Evolutionary conservation across 2,113 vertebrate species (phyloP).

Genomic region (Rafetus swinhoei): DNA sequence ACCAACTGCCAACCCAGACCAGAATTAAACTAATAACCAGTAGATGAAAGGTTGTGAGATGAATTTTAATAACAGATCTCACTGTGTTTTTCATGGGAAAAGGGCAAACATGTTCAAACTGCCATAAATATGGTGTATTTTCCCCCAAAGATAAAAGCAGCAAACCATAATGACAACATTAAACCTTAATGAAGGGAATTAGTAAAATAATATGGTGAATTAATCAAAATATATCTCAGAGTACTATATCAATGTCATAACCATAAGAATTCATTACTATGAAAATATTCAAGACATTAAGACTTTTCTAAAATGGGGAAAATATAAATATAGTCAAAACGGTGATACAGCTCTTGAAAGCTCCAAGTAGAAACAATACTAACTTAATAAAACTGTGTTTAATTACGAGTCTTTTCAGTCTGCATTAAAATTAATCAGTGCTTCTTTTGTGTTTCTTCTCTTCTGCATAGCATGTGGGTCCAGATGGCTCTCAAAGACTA

Average conservation of each 20-base stretch:
- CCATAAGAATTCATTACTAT: background rate
- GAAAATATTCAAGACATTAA: background rate
- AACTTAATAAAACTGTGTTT: slow-evolving; percentile 58
- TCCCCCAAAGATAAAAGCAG: background rate
- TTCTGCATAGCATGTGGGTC: slow-evolving; percentile 56
- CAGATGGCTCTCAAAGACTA: slow-evolving; percentile 71
- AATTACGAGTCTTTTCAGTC: slow-evolving; percentile 66
- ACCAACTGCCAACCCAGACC: background rate
- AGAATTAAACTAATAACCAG: background rate
- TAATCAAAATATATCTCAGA: slow-evolving; percentile 22
- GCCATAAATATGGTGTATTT: background rate
- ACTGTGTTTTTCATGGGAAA: background rate
- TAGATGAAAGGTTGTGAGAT: background rate
- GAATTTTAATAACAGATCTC: background rate
- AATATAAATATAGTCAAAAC: background rate
- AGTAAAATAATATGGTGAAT: slow-evolving; percentile 26
- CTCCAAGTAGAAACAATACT: slow-evolving; percentile 26
- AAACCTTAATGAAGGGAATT: slow-evolving; percentile 56
- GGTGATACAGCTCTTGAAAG: slow-evolving; percentile 1
- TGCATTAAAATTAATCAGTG: slow-evolving; percentile 70
- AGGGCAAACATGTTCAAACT: background rate
- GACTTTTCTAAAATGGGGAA: slow-evolving; percentile 27
- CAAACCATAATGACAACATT: slow-evolving; percentile 5
- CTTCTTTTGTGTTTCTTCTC: slow-evolving; percentile 56
- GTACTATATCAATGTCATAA: slow-evolving; percentile 40